phyloP scores from a whole-genome alignment of 2,797 vertebrate species.

The Psittacula echo region DNA sequence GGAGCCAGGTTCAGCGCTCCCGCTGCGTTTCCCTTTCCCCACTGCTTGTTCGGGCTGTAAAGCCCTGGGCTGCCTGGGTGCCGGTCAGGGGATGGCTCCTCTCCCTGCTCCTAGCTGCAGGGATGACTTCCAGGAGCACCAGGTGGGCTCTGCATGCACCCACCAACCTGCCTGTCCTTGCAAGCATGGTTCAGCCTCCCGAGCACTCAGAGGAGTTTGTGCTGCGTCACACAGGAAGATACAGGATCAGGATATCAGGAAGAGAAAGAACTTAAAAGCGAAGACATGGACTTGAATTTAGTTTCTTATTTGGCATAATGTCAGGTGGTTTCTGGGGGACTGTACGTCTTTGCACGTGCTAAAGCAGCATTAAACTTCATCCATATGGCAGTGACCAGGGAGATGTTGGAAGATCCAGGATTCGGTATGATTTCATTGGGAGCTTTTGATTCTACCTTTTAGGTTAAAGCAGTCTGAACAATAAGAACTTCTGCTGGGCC shows the following conservation, averaged over 20 bases:
- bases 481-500: background rate
- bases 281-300: background rate
- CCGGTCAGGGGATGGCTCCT: too few species aligned
- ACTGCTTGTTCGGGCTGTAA: background rate
- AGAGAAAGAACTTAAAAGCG: background rate
- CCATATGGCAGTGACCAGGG: rapidly evolving
- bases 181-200: too few species aligned
- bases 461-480: background rate
- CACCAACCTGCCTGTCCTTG: too few species aligned
- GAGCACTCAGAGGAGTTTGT: too few species aligned
- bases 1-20: background rate
- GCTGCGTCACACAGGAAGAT: too few species aligned
- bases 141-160: too few species aligned
- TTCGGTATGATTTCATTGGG: background rate
- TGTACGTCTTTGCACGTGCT: rapidly evolving
- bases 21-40: rapidly evolving
- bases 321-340: background rate
- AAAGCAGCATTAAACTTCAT: background rate
- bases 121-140: too few species aligned
- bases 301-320: background rate
- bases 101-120: too few species aligned
- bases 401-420: background rate
- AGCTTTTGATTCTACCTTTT: background rate
- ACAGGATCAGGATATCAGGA: too few species aligned
- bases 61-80: background rate